phyloP scores from a whole-genome alignment of 2,797 vertebrate genomes.

The Syngnathus acus region DNA sequence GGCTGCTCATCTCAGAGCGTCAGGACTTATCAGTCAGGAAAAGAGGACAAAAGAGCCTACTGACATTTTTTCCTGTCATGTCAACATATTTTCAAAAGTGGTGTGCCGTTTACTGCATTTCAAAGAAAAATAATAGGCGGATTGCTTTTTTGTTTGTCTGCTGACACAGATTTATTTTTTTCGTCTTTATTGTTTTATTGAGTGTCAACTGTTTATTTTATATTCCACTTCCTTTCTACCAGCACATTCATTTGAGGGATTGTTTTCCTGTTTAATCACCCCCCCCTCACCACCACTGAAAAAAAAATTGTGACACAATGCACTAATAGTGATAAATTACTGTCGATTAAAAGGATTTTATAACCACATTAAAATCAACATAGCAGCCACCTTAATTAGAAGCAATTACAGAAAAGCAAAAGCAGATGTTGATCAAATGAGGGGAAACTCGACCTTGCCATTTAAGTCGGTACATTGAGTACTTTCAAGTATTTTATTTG shows the following conservation, averaged over 20 bases:
- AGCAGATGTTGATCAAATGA: background rate
- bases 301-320: background rate
- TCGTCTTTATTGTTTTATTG: background rate
- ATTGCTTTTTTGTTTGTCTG: background rate
- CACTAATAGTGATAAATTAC: background rate
- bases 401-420: background rate
- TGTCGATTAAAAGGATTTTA: background rate
- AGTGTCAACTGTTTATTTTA: background rate
- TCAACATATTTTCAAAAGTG: background rate
- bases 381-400: background rate
- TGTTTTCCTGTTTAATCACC: background rate
- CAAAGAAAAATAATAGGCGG: background rate
- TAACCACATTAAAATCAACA: background rate
- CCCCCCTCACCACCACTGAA: background rate
- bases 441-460: background rate
- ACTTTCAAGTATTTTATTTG: background rate
- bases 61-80: background rate
- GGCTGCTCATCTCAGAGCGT: constrained; percentile 53
- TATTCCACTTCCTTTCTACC: background rate
- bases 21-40: constrained; percentile 51
- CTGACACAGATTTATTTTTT: background rate
- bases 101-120: background rate
- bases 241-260: no score
- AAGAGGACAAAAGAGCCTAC: constrained; percentile 9
- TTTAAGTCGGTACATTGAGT: background rate